phyloP scores from a whole-genome alignment of 2,113 vertebrate species.

The Anas platyrhynchos region DNA sequence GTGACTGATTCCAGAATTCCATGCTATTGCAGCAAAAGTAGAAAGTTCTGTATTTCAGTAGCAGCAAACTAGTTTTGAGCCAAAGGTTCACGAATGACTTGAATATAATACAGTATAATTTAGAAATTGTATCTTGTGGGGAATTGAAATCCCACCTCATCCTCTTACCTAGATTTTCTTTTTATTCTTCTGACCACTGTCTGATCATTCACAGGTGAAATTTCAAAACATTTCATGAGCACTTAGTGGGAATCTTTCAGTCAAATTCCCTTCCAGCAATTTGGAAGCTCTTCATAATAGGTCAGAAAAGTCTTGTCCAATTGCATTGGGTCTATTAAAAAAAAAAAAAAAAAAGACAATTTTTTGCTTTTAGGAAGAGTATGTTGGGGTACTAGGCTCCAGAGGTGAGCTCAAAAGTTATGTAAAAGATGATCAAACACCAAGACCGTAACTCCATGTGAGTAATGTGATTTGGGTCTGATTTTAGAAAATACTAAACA shows the following conservation, averaged over 20 bases:
- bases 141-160: background rate
- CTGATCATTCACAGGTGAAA: background rate
- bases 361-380: background rate
- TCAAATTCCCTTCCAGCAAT: background rate
- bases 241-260: background rate
- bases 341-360: background rate
- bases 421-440: background rate
- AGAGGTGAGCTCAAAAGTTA: slow-evolving; percentile 1
- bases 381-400: background rate
- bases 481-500: background rate
- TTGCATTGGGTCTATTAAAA: background rate
- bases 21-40: background rate
- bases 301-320: background rate
- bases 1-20: slow-evolving; percentile 30
- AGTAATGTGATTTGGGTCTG: background rate
- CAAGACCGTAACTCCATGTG: background rate
- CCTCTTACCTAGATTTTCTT: background rate
- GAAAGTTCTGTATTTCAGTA: background rate
- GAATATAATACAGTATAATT: background rate
- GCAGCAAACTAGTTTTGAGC: background rate
- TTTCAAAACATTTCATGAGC: background rate
- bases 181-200: background rate
- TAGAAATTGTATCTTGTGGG: background rate
- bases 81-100: background rate
- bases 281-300: slow-evolving; percentile 14